A percentile compares a stretch with the other conserved stretches of the same genome.
phyloP scores from a whole-genome alignment of 2,888 invertebrate genomes.

The Campoplex nolae region DNA sequence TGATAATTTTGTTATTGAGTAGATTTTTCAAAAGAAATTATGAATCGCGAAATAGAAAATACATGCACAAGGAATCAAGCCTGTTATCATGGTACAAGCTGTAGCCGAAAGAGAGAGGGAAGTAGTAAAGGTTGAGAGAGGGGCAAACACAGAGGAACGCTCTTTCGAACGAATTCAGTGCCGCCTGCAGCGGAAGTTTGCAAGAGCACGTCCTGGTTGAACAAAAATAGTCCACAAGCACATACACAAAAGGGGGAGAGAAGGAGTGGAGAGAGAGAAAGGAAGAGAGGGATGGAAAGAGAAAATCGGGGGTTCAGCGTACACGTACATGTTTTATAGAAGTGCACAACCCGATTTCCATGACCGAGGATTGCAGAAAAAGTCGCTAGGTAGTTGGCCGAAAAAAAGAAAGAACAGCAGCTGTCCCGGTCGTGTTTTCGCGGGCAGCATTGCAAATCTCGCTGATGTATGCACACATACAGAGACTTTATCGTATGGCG shows the following conservation, averaged over 20 bases:
- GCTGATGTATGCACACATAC: conserved; percentile 1
- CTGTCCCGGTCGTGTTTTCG: background rate
- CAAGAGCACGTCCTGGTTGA: conserved; percentile 65
- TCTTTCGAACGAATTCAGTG: conserved; percentile 28
- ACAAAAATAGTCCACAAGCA: conserved; percentile 72
- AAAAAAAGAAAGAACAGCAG: conserved; percentile 24
- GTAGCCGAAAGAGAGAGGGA: background rate
- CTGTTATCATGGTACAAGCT: background rate
- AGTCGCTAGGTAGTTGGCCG: background rate
- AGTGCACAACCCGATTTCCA: conserved; percentile 10
- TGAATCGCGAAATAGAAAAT: background rate
- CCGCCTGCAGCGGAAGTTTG: conserved; percentile 50
- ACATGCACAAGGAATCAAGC: conserved; percentile 4
- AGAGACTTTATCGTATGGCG: background rate
- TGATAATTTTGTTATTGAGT: too few relatives aligned
- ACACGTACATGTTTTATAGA: conserved; percentile 19
- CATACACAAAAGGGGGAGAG: background rate
- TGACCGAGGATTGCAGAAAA: background rate
- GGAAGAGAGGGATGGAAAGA: background rate
- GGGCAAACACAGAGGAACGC: conserved; percentile 17
- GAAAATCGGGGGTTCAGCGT: background rate
- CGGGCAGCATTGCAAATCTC: conserved; percentile 2
- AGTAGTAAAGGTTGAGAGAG: background rate
- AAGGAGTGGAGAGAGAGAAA: background rate
- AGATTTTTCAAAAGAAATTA: background rate